Percentiles rank a stretch among this genome's conserved stretches.
Conservation (phyloP, 2,797 vertebrate species). For the Coilia nasus region DNA sequence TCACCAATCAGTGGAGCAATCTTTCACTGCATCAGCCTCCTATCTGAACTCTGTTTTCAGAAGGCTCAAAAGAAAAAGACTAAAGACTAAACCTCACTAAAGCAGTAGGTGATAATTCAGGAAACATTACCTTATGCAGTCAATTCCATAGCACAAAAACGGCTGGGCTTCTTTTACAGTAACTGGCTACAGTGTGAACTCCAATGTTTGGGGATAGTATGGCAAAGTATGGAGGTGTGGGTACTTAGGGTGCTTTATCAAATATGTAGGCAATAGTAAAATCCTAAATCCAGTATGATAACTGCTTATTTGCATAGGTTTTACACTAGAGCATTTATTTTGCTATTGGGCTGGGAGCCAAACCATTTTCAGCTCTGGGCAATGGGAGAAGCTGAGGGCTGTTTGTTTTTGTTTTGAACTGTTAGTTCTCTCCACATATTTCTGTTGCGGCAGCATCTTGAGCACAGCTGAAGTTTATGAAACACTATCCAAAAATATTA, state of each 20-base stretch:
- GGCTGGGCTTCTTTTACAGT: neutral
- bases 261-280: slow-evolving; percentile 11
- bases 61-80: slow-evolving; percentile 24
- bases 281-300: slow-evolving; percentile 39
- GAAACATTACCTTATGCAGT: neutral
- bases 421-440: slow-evolving; percentile 44
- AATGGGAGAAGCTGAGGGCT: slow-evolving; percentile 28
- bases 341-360: slow-evolving; percentile 32
- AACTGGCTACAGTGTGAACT: neutral
- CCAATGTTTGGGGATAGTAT: neutral
- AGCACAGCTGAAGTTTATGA: slow-evolving; percentile 44
- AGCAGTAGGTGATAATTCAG: slow-evolving; percentile 25
- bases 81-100: slow-evolving; percentile 22
- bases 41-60: slow-evolving; percentile 39
- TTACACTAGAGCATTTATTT: slow-evolving; percentile 45
- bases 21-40: slow-evolving; percentile 43
- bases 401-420: slow-evolving; percentile 42
- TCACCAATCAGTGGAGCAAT: slow-evolving; percentile 37
- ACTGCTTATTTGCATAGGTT: slow-evolving; percentile 40
- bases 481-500: slow-evolving; percentile 50
- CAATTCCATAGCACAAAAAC: neutral
- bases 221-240: neutral
- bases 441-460: slow-evolving; percentile 38
- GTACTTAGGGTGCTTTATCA: slow-evolving; percentile 1
- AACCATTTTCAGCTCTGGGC: slow-evolving; percentile 22